A percentile compares a stretch with the other conserved stretches of the same genome.
These are phyloP conservation scores for Sclerodermus sp. DNA, from an alignment of 2,888 invertebrate species.

Conservation along the genomic window DNA sequence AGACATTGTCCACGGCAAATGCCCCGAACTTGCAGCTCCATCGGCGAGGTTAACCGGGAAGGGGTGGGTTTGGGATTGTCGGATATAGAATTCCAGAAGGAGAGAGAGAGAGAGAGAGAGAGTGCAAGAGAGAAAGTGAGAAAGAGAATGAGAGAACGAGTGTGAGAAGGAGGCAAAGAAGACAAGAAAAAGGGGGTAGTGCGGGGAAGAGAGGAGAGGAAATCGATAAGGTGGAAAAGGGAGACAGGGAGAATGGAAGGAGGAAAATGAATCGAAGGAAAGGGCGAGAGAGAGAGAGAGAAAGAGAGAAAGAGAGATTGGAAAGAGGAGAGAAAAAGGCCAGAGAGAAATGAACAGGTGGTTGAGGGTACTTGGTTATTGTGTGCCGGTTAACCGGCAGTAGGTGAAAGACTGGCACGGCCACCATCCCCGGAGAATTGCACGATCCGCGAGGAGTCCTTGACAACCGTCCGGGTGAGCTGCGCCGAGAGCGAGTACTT, in stretches of 20 bases:
- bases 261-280: no score
- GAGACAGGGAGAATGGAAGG: neutral
- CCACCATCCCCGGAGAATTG: slow-evolving; percentile 62
- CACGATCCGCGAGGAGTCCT: slow-evolving; percentile 58
- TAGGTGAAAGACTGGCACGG: slow-evolving; percentile 50
- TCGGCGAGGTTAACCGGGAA: no score
- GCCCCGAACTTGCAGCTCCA: no score
- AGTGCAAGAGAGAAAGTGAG: neutral
- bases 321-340: slow-evolving; percentile 1
- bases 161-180: no score
- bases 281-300: slow-evolving; percentile 2
- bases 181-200: neutral
- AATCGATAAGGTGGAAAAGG: no score
- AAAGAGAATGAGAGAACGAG: neutral
- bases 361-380: no score
- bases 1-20: neutral
- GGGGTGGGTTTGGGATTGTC: no score
- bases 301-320: slow-evolving; percentile 1
- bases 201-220: neutral
- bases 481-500: slow-evolving; percentile 57
- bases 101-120: slow-evolving; percentile 11
- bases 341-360: neutral
- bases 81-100: neutral
- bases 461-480: slow-evolving; percentile 58
- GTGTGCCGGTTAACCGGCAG: slow-evolving; percentile 4